phyloP scores from a whole-genome alignment of 2,888 invertebrate genomes.

The Luperina nickerlii region DNA sequence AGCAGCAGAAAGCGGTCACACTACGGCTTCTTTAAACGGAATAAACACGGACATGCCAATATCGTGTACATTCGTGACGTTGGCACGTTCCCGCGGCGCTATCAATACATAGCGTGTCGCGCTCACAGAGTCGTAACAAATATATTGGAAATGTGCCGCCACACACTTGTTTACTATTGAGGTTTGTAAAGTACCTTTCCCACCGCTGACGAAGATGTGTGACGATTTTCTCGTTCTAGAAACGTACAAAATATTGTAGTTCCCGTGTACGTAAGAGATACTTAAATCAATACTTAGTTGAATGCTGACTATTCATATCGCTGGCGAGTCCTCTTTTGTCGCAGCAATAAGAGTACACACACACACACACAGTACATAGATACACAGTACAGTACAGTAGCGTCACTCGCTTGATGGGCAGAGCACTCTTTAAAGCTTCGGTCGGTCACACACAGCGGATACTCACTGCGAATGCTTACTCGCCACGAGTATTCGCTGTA shows the following conservation, averaged over 20 bases:
- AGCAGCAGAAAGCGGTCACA: neutral
- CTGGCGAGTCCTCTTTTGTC: neutral
- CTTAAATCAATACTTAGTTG: neutral
- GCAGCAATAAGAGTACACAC: neutral
- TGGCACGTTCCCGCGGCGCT: constrained; percentile 31
- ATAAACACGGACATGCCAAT: constrained; percentile 27
- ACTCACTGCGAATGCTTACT: too few species aligned
- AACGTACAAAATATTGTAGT: neutral
- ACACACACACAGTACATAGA: too few species aligned
- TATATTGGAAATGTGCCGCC: constrained; percentile 14
- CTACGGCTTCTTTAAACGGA: neutral
- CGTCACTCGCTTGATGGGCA: too few species aligned
- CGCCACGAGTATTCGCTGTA: too few species aligned
- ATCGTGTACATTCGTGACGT: constrained; percentile 49
- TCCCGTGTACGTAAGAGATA: neutral
- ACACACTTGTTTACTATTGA: neutral
- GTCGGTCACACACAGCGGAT: too few species aligned
- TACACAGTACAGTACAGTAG: neutral
- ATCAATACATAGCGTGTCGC: constrained; percentile 32
- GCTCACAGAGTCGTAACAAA: constrained; percentile 24
- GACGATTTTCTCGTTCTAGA: neutral
- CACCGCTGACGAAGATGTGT: neutral
- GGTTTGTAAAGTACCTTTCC: neutral
- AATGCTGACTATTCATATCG: neutral
- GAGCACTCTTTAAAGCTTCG: too few species aligned